Evolutionary conservation across 2,113 vertebrate genomes (phyloP).

Genomic region (Cnemophilus loriae): DNA sequence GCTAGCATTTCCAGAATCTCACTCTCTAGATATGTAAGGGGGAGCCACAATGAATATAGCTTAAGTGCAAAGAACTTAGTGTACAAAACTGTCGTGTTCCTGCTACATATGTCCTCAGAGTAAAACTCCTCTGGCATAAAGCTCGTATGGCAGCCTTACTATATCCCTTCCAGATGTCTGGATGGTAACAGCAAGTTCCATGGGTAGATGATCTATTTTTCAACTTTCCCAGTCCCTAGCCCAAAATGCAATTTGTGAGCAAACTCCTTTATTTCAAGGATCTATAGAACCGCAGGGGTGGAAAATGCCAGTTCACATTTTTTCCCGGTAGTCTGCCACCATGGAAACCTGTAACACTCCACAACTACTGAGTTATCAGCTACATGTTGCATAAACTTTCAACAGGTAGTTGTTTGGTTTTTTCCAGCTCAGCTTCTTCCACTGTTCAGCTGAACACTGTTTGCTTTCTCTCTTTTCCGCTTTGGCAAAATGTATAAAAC

Average conservation of each 20-base stretch:
- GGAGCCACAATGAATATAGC: neutral
- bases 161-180: neutral
- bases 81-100: neutral
- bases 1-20: neutral
- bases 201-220: neutral
- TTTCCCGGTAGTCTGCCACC: neutral
- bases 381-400: neutral
- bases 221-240: neutral
- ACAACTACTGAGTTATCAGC: neutral
- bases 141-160: neutral
- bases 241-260: neutral
- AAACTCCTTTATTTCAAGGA: neutral
- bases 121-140: neutral
- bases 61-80: neutral
- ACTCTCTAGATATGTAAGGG: neutral
- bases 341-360: neutral
- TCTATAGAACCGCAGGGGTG: neutral
- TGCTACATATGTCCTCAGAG: neutral
- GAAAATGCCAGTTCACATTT: neutral
- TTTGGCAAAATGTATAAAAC: neutral
- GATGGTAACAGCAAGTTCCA: neutral
- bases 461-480: neutral
- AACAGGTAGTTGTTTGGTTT: accelerated
- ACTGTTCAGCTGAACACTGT: neutral
- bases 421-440: neutral